Percentiles rank a stretch among this genome's conserved stretches.
Conservation (phyloP, 2,797 vertebrate species). For the Malacoraja senta region DNA sequence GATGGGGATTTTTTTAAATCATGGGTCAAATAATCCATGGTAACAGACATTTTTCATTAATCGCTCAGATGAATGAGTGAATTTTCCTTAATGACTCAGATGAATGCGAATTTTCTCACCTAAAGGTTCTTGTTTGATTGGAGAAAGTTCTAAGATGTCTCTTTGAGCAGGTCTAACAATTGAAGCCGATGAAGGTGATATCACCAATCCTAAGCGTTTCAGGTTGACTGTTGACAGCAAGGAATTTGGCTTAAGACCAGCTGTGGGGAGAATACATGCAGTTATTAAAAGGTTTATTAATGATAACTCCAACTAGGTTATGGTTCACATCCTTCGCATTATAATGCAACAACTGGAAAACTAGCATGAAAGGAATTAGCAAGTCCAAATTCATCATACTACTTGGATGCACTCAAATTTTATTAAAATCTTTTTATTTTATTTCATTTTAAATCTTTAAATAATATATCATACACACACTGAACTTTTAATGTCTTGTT, state of each 20-base stretch:
- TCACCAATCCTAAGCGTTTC: constrained; percentile 82
- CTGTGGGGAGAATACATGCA: constrained; percentile 53
- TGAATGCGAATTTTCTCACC: not conserved
- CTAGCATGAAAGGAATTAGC: too few species aligned
- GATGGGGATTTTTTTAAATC: not conserved
- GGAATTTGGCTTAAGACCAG: constrained; percentile 85
- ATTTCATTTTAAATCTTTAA: too few species aligned
- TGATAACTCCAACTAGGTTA: not conserved
- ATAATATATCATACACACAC: too few species aligned
- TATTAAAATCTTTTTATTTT: too few species aligned
- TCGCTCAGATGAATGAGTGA: not conserved
- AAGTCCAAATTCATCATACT: not conserved
- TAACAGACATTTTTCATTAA: not conserved
- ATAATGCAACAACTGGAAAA: not conserved
- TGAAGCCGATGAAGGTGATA: constrained; percentile 55
- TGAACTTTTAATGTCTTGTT: too few species aligned
- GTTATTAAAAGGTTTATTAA: not conserved
- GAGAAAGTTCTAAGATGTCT: not conserved
- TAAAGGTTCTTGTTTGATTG: not conserved
- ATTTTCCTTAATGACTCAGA: not conserved
- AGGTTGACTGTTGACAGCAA: constrained; percentile 79
- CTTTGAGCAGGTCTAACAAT: not conserved
- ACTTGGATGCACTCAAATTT: not conserved
- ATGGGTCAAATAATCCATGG: not conserved
- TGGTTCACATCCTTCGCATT: not conserved